Base-by-base conservation (phyloP, 2,797 vertebrate species). In the Oceanodroma leucorhoa region DNA sequence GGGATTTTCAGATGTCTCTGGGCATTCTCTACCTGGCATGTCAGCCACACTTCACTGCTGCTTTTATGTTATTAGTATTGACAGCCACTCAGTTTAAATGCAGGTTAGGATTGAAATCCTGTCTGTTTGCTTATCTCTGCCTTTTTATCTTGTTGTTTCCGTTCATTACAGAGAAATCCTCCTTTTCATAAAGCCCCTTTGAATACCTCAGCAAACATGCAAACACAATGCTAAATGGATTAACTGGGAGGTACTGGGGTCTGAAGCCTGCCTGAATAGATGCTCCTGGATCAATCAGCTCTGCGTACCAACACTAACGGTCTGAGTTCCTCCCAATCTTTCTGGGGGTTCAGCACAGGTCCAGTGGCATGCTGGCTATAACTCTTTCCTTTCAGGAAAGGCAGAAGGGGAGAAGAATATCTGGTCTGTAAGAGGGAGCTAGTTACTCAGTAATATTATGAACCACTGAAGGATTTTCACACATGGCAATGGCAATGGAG, bases 1-100 rank as follows among this genome's bases (percentile, higher is more conserved):
- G 67, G 54, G 88, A 94, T 96, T 95, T 96, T 87, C 96, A 94
- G 84, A 97, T 88, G 77, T 92, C 79, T 95, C 79, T 87, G 80
- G 83, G 71, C 61, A 66, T 94, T 87, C 61, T 89, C 51, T 86
- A 95, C 91, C 57, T 94, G 45, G 70, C 0, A 0, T 51, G 95
- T 95, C 92, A 95, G 92, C 92, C 77, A 94, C 92, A 95, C 84
- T 95, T 93, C 92, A 87, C 54, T 85, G 73, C 58, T 93, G 92
- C 53, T 83, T 93, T 96, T 92, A 96, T 46, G 55, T 77, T 95
- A 97, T 96, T 96, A 96, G 86, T 94, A 97, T 97, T 94, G 97
- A 97, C 94, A 95, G 76, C 57, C 87, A 83, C 72, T 94, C 96
- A 40, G 69, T 94, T 96, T 95, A 96, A 97, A 96, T 11, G 23